phyloP scores from a whole-genome alignment of 2,888 invertebrate genomes.

The Imbricaverruca yamaguchii region DNA sequence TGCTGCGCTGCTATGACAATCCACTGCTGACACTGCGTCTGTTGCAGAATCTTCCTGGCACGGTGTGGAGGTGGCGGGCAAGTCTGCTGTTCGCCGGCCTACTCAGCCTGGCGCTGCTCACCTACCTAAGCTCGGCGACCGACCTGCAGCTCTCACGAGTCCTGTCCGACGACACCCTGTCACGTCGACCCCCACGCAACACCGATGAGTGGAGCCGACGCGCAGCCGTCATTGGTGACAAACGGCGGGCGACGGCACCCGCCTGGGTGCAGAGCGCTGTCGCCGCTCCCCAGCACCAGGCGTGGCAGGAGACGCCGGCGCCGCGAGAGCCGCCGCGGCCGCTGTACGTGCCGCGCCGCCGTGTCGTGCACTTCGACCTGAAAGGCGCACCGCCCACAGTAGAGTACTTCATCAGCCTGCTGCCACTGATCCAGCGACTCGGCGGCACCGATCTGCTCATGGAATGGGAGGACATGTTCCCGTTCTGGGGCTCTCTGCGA shows the following conservation, averaged over 20 bases:
- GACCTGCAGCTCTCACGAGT: neutral
- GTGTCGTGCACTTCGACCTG: constrained; percentile 46
- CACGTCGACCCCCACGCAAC: neutral
- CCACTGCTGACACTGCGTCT: neutral
- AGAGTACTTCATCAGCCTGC: constrained; percentile 38
- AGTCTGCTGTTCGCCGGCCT: constrained; percentile 27
- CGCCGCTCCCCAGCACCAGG: neutral
- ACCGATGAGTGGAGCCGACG: neutral
- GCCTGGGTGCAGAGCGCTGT: neutral
- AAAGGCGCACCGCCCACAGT: constrained; percentile 50
- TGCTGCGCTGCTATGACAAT: no score
- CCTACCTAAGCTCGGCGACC: neutral
- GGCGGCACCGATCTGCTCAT: constrained; percentile 48
- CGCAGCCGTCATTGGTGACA: neutral
- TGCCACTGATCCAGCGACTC: constrained; percentile 34
- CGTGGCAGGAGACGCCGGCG: constrained; percentile 11
- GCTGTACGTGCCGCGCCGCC: constrained; percentile 31
- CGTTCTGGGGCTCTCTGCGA: constrained; percentile 46
- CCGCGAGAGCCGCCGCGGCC: constrained; percentile 19
- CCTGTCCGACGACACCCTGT: neutral
- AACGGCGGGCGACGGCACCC: neutral
- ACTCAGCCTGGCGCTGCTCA: constrained; percentile 27
- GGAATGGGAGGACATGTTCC: constrained; percentile 59
- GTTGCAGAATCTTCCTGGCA: constrained; percentile 29
- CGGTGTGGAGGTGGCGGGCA: constrained; percentile 26